Percentiles rank a stretch among this genome's conserved stretches.
These are phyloP conservation scores for Poeciliopsis paucimaculata DNA, from an alignment of 2,797 vertebrate species.

Conservation along the genomic window DNA sequence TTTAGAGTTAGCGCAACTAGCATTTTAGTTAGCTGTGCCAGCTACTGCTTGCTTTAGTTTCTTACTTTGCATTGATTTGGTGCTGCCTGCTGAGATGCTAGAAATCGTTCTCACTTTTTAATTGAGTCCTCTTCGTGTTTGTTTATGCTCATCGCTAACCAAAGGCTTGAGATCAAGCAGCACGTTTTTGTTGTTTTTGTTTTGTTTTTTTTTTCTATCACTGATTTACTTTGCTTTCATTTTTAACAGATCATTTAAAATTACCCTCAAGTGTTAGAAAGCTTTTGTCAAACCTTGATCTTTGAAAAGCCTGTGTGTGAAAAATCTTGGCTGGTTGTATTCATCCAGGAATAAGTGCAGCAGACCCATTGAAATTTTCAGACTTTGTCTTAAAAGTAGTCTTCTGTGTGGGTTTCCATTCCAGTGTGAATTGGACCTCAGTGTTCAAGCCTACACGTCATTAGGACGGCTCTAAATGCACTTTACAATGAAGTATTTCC, in stretches of 20 bases:
- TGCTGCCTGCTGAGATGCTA: not conserved
- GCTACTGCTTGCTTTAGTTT: conserved; percentile 1
- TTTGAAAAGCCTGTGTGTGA: not conserved
- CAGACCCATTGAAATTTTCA: not conserved
- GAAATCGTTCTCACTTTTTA: not conserved
- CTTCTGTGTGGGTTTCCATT: not conserved
- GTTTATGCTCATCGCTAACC: not conserved
- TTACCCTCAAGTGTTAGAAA: not conserved
- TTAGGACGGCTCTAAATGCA: not conserved
- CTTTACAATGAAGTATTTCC: not conserved
- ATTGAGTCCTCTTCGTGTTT: not conserved
- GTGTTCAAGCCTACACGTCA: not conserved
- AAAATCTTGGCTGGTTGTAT: not conserved
- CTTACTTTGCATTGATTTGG: conserved; percentile 12
- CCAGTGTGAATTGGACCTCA: not conserved
- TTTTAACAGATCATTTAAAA: not conserved
- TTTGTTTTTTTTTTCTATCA: not conserved
- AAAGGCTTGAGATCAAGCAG: not conserved
- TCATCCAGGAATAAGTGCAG: not conserved
- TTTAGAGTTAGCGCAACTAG: no score
- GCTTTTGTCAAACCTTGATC: not conserved
- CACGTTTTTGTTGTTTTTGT: not conserved
- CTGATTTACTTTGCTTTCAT: not conserved
- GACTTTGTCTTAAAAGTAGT: not conserved
- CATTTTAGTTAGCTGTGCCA: not conserved